phyloP scores from a whole-genome alignment of 2,888 invertebrate species.

The Oligia latruncula region DNA sequence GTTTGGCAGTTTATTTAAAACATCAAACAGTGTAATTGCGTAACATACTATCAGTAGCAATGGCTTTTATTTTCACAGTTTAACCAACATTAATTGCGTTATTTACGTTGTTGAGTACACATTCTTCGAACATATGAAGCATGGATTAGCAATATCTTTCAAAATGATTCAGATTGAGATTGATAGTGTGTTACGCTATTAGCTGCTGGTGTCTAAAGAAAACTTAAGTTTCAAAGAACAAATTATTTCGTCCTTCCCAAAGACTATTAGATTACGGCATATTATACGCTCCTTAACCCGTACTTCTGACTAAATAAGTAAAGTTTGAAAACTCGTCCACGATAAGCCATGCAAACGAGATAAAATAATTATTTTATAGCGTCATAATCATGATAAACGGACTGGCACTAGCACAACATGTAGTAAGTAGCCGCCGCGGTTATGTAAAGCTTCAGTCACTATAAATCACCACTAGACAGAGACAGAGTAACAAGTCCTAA shows the following conservation, averaged over 20 bases:
- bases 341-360: conserved; percentile 76
- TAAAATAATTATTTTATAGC: conserved; percentile 85
- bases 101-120: background rate
- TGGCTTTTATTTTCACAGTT: background rate
- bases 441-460: conserved; percentile 76
- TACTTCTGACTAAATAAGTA: conserved; percentile 44
- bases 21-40: background rate
- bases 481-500: conserved; percentile 66
- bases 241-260: conserved; percentile 12
- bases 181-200: background rate
- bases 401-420: conserved; percentile 78
- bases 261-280: conserved; percentile 5
- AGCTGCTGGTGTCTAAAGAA: conserved; percentile 2
- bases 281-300: conserved; percentile 33
- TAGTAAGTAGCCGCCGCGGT: conserved; percentile 81
- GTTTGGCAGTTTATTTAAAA: background rate
- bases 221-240: background rate
- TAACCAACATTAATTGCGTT: background rate
- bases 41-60: background rate
- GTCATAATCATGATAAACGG: conserved; percentile 83
- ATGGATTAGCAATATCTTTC: background rate
- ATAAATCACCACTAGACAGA: conserved; percentile 82
- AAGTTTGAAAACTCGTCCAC: conserved; percentile 63
- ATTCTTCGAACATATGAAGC: background rate
- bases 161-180: background rate